Base-by-base conservation (phyloP, 1,140 invertebrate genomes). In the Berghia stephanieae region DNA sequence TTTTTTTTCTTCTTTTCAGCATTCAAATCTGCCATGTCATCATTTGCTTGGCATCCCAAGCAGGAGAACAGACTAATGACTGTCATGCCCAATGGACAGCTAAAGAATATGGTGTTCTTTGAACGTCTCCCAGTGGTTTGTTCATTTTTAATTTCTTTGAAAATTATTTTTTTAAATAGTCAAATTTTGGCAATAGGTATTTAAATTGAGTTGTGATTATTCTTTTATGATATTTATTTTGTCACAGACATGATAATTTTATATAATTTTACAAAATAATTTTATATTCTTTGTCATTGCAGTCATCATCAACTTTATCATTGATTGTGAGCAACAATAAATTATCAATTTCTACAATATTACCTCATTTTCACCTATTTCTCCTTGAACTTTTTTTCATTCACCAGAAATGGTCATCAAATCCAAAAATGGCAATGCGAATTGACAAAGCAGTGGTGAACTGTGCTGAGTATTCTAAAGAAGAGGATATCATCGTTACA, bases 41-140 rank as follows among this genome's bases (percentile, higher is more conserved):
- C 95, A 77, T 96, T 95, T 89, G 92, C 93, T 49, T 96, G 95
- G 94, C 95, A 97, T 91, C 94, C 94, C 2, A 90, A 89, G 42
- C 92, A 95, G 83, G 93, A 94, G 85, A 95, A 95, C 85, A 88
- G 94, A 71, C 89, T 96, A 66, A 88, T 96, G 69, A 92, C 93
- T 2, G 92, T 94, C 73, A 91, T 92, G 31, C 86, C 92, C 52
- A 82, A 80, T 92, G 92, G 92, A 73, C 78, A 85, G 1, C 86
- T 95, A 1, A 91, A 90, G 3, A 95, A 96, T 90, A 93, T 93
- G 82, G 92, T 91, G 18, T 93, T 96, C 55, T 93, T 92, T 86
- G 95, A 96, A 89, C 91, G 95, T 84, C 95, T 96, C 81, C 94
- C 94, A 42, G 86, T 96, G 84, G 90, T 90, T 76, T 80, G 84